These are phyloP conservation scores for Drosophila bifasciata DNA, from an alignment of 1,140 invertebrate genomes.

Conservation along the genomic window DNA sequence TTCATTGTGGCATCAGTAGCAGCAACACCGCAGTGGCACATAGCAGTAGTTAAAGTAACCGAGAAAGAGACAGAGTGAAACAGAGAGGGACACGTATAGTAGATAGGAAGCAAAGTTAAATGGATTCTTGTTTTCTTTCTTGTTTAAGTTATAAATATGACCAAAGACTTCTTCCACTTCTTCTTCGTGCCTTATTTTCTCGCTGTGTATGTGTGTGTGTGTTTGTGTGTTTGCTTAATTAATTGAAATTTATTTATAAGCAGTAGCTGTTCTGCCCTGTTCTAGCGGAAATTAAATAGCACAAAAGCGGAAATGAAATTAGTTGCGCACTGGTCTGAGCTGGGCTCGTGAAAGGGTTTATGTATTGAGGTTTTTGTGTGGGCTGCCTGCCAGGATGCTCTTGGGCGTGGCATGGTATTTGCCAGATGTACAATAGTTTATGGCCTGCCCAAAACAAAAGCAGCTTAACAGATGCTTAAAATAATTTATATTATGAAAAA, in stretches of 20 bases:
- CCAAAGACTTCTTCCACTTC: constrained; percentile 4
- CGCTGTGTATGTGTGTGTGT: constrained; percentile 2
- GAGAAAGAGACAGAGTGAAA: constrained; percentile 3
- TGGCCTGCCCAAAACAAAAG: too few species aligned
- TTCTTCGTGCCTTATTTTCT: constrained; percentile 19
- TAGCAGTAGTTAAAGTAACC: not conserved
- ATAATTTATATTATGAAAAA: too few species aligned
- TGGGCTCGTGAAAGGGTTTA: constrained; percentile 20
- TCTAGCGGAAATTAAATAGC: constrained; percentile 74
- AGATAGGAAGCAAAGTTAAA: constrained; percentile 21
- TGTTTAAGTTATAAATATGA: constrained; percentile 72
- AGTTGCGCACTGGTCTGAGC: constrained; percentile 31
- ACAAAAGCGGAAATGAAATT: constrained; percentile 75
- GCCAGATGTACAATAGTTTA: too few species aligned
- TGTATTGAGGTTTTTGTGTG: not conserved
- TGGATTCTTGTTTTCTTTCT: constrained; percentile 40
- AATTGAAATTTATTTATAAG: constrained; percentile 82
- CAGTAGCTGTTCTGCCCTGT: constrained; percentile 42
- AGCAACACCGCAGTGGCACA: constrained; percentile 8
- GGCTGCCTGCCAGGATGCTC: not conserved
- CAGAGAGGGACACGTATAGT: not conserved
- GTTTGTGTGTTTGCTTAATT: constrained; percentile 61
- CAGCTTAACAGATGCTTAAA: too few species aligned
- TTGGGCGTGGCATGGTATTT: too few species aligned
- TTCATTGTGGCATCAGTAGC: constrained; percentile 20